A percentile compares a stretch with the other conserved stretches of the same genome.
Evolutionary conservation across 2,113 vertebrate genomes (phyloP).

Genomic region (Falcunculus frontatus): DNA sequence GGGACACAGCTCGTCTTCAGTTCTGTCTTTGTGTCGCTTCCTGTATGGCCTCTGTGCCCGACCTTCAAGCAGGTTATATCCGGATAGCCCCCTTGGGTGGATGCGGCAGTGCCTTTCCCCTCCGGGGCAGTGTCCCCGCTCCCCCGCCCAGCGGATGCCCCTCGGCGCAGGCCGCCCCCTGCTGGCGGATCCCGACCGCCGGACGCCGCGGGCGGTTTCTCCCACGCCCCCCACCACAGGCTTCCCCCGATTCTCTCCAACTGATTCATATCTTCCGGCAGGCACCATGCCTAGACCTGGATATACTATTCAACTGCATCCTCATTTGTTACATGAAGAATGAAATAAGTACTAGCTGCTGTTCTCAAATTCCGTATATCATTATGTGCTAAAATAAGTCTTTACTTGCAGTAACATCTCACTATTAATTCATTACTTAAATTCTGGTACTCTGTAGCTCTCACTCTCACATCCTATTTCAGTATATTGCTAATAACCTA

Average conservation of each 20-base stretch:
- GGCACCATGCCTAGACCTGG: neutral
- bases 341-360: neutral
- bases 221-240: neutral
- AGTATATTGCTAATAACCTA: neutral
- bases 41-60: neutral
- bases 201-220: neutral
- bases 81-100: neutral
- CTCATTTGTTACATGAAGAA: neutral
- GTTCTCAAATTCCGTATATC: neutral
- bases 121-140: neutral
- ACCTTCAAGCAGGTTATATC: neutral
- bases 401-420: neutral
- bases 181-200: neutral
- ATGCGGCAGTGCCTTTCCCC: neutral
- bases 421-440: neutral
- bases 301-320: neutral
- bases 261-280: neutral
- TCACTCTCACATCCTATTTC: neutral
- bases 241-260: neutral
- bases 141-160: neutral
- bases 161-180: neutral
- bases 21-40: neutral
- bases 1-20: neutral
- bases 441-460: neutral
- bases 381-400: neutral